Percentiles rank a stretch among this genome's conserved stretches.
Evolutionary conservation across 2,888 invertebrate species (phyloP).

Genomic region (Sarcophaga variegata): DNA sequence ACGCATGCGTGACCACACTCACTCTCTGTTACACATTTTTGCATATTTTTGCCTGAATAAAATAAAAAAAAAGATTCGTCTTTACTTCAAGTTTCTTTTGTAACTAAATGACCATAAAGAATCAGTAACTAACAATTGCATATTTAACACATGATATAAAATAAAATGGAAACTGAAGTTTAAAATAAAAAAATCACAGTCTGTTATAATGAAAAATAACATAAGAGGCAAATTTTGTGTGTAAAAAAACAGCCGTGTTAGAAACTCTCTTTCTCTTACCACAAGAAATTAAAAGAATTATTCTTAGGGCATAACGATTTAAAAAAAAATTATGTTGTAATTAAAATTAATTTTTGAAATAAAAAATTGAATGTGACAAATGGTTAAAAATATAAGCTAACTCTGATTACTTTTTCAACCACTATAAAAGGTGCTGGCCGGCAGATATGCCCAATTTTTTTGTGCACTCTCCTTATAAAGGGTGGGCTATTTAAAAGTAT

Average conservation of each 20-base stretch:
- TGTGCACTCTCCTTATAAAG: too few relatives aligned
- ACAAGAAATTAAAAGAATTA: too few relatives aligned
- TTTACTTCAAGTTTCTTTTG: neutral
- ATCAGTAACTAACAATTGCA: conserved; percentile 49
- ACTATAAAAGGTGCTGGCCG: too few relatives aligned
- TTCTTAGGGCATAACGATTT: too few relatives aligned
- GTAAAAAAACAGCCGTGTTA: neutral
- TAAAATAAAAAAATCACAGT: neutral
- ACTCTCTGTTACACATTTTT: conserved; percentile 24
- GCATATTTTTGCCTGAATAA: conserved; percentile 4
- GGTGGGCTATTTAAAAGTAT: too few relatives aligned
- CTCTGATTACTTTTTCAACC: too few relatives aligned
- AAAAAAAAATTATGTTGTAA: too few relatives aligned
- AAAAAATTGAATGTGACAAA: too few relatives aligned
- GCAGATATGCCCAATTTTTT: too few relatives aligned
- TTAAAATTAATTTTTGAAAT: too few relatives aligned
- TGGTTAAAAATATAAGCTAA: too few relatives aligned
- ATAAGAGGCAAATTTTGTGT: neutral
- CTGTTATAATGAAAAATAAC: neutral
- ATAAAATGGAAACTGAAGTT: conserved; percentile 32
- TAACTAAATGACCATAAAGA: conserved; percentile 33
- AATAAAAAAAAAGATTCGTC: neutral
- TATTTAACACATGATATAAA: conserved; percentile 54
- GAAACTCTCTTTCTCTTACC: too few relatives aligned
- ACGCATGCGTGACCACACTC: conserved; percentile 77